Evolutionary conservation across 64 coral and sea anemone genomes (phyloP), one percentile per base, ranked within the genome.

Genomic region (Pocillopora damicornis): DNA sequence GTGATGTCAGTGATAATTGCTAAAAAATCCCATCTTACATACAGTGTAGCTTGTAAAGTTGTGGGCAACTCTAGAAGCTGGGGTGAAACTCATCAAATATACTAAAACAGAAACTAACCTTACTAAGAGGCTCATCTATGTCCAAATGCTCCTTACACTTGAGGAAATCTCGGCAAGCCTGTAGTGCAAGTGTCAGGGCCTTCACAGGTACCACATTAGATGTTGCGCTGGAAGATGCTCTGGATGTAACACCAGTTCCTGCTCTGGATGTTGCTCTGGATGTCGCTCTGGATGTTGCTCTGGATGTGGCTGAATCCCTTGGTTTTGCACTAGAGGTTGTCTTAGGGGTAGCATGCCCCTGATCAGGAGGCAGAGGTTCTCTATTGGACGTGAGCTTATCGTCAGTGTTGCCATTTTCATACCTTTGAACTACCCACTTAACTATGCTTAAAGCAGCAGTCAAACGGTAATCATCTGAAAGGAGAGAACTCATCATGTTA

Each of bases 401-500:
- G 26, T 61, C 57, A 23, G 79, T 81, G 88, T 88, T 88, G 18
- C 87, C 37, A 91, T 86, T 82, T 9, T 89, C 38, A 61, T 91
- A 87, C 37, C 92, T 80, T 37, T 80, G 60, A 10, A 94, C 37
- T 1, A 94, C 82, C 92, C 92, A 98, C 86, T 94, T 94, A 15
- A 98, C 30, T 26, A 98, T 94, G 73, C 90, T 88, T 22, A 94
- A 75, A 9, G 92, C 92, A 18, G 96, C 87, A 59, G 89, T 94
- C 14, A 98, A 67, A 16, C 93, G 90, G 74, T 91, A 98, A 81
- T 98, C 96, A 79, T 98, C 96, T 98, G 78, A 58, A 42, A 62
- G 73, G 30, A 30, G 30, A 30, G 30, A 30, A 30, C 30, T 30
- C 30, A 30, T 30, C 30, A 0, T 30, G 30, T 30, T 30, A 30